phyloP scores from a whole-genome alignment of 2,888 invertebrate genomes.

The Epinotia bilunana region DNA sequence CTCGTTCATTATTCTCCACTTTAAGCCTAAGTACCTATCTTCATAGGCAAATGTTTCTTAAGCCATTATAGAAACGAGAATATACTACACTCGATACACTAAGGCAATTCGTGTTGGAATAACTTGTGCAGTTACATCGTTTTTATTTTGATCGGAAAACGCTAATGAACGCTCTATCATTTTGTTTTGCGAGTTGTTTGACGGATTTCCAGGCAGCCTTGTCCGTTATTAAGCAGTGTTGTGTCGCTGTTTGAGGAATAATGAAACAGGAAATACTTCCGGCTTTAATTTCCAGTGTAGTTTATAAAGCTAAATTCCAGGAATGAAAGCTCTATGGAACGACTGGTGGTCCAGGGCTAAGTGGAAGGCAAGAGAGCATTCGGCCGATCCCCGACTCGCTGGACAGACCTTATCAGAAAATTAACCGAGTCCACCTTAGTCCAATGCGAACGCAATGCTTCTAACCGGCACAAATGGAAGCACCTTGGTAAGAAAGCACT shows the following conservation, averaged over 20 bases:
- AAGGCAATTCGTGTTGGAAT: not conserved
- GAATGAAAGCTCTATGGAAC: too few species aligned
- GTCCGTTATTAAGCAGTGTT: not conserved
- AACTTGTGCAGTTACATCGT: not conserved
- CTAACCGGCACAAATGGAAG: too few species aligned
- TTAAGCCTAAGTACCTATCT: not conserved
- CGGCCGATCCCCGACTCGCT: too few species aligned
- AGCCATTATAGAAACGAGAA: not conserved
- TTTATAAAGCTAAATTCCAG: too few species aligned
- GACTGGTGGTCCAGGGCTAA: too few species aligned
- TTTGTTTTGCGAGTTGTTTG: conserved; percentile 13
- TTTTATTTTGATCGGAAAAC: not conserved
- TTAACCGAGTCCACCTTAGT: too few species aligned
- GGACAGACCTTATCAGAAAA: too few species aligned
- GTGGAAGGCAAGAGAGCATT: too few species aligned
- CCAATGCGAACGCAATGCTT: too few species aligned
- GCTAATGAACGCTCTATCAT: conserved; percentile 12
- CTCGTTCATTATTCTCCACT: conserved; percentile 9
- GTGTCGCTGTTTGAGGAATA: not conserved
- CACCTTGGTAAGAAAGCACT: too few species aligned
- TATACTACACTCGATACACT: not conserved
- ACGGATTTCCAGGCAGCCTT: conserved; percentile 1
- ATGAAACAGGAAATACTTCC: not conserved
- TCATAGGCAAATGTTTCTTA: not conserved
- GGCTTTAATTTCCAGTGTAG: too few species aligned